Evolutionary conservation across 2,113 vertebrate species (phyloP), one percentile per base, ranked within the genome.

Genomic region (Gymnorhina tibicen): DNA sequence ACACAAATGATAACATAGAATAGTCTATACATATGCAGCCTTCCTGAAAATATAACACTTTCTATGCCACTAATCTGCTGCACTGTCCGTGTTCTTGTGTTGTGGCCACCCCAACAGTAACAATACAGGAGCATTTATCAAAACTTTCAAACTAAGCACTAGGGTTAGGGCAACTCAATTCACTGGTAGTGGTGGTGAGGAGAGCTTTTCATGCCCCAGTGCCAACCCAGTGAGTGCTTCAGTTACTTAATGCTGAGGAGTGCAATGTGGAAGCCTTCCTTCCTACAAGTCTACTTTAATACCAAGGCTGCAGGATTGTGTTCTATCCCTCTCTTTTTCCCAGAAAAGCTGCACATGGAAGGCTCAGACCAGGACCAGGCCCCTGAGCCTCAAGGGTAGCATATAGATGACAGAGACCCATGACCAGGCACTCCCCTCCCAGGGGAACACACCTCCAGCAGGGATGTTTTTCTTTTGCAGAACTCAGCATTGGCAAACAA

Each of bases 341-440:
- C 41, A 60, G 53, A 46, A 42, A 77, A 81, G 28, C 16, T 26
- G 10, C 4, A 5, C 8, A 20, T 8, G 26, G n/a, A 72, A 92
- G 41, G 16, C 21, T 83, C 55, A 55, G 37, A 46, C 11, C 13
- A 76, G 32, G 32, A 6, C 9, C 50, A 75, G 16, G 5, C 21
- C 46, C 37, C 32, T 4, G 19, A 81, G 5, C 20, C 39, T 23
- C 35, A 44, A 44, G 19, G 4, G 1, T 2, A 55, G 39, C 1
- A 1, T 7, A 2, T 5, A 10, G 22, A 21, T 2, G 1, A 41
- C 23, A 37, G 10, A 76, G 17, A 11, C 14, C 7, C 3, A 2
- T 15, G 50, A 3, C 23, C 32, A 35, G 32, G 4, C 6, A 33
- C 7, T 56, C 16, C 42, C 13, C 9, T 46, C 41, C 10, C 20